Conservation (phyloP, 2,888 invertebrate species). For the Eristalis arbustorum region DNA sequence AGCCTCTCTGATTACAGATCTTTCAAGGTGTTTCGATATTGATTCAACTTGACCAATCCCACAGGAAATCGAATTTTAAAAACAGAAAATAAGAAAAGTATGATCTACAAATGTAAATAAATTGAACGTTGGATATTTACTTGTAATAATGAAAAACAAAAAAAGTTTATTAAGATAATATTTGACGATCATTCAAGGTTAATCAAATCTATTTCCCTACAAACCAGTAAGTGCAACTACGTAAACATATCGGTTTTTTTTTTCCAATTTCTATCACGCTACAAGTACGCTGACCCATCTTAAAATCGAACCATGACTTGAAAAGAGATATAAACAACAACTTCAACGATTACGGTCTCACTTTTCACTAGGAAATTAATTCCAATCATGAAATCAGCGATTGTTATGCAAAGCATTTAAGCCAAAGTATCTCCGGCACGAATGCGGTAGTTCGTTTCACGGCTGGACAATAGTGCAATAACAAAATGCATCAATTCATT, state of each 20-base stretch:
- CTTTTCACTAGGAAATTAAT: slow-evolving; percentile 38
- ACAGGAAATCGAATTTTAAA: too few species aligned
- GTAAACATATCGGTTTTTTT: not conserved
- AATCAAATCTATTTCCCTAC: not conserved
- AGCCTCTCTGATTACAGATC: too few species aligned
- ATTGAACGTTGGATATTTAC: too few species aligned
- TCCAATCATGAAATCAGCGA: slow-evolving; percentile 27
- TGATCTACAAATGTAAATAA: too few species aligned
- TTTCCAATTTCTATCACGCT: not conserved
- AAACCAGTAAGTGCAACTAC: not conserved
- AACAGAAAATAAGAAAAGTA: too few species aligned
- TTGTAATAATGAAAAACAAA: not conserved
- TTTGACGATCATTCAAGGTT: not conserved
- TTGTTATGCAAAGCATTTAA: slow-evolving; percentile 51
- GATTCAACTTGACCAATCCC: too few species aligned
- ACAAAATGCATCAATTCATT: slow-evolving; percentile 3
- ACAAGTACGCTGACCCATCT: not conserved
- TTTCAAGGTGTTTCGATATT: too few species aligned
- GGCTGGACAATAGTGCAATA: slow-evolving; percentile 15
- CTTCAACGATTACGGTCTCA: slow-evolving; percentile 6
- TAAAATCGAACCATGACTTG: not conserved
- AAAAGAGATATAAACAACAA: not conserved
- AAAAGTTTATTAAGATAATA: not conserved
- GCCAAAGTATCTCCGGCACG: slow-evolving; percentile 48
- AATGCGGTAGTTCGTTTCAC: slow-evolving; percentile 56